These are phyloP conservation scores for Tetranychus piercei DNA, from an alignment of 2,888 invertebrate genomes.

Conservation along the genomic window DNA sequence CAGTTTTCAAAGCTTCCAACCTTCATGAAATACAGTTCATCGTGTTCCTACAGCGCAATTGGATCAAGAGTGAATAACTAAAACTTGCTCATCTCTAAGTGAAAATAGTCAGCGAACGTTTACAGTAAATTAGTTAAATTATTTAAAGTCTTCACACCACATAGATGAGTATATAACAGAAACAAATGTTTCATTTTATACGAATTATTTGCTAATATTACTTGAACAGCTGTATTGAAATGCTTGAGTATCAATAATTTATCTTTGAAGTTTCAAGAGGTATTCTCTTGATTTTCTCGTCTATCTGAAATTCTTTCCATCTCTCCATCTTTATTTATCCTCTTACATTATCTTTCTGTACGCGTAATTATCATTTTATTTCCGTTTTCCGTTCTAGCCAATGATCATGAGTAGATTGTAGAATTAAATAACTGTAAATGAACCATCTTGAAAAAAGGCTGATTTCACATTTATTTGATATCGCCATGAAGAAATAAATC, in stretches of 20 bases:
- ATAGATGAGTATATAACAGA: too few species aligned
- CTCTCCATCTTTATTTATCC: neutral
- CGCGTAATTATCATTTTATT: neutral
- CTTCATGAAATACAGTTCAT: too few species aligned
- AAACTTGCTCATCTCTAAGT: too few species aligned
- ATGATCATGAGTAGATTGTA: neutral
- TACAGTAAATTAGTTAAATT: too few species aligned
- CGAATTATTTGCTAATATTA: too few species aligned
- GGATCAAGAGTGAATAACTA: too few species aligned
- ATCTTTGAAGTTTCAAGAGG: neutral
- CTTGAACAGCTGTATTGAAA: neutral
- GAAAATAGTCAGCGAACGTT: too few species aligned
- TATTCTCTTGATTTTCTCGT: neutral
- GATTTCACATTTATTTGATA: neutral
- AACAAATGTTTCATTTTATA: too few species aligned
- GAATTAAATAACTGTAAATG: neutral
- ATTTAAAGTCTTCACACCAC: too few species aligned
- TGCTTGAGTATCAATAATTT: neutral
- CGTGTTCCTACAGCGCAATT: too few species aligned
- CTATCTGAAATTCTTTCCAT: slow-evolving; percentile 1
- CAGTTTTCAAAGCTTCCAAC: too few species aligned
- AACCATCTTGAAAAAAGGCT: neutral
- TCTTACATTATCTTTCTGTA: neutral
- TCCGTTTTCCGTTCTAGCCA: neutral
- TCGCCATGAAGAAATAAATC: neutral